Base-by-base conservation (phyloP, 2,888 invertebrate genomes). In the Eupithecia exiguata region DNA sequence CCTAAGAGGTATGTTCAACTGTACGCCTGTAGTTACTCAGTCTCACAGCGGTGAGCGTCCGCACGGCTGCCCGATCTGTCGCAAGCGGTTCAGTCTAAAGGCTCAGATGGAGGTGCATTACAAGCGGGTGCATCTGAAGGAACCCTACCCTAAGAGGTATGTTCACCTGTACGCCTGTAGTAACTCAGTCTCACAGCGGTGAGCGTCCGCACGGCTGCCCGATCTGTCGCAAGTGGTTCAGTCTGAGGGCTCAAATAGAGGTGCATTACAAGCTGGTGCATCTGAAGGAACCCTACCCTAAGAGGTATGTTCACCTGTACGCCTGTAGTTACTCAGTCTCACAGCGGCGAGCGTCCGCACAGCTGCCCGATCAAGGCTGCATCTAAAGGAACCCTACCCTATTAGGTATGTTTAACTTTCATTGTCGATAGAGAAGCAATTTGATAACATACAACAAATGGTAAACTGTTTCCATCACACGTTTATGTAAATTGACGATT, bases 41-140 rank as follows among this genome's bases (percentile, higher is more conserved):
- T 88, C 89, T 0, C 89, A 89, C 75, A 89, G 89, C 0, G 87
- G 85, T 3, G 89, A 88, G 38, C 88, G 88, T 40, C 86, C 87
- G 0, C 87, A 84, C 30, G 83, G 84, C 0, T 89, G 89, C 40
- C 82, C 84, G 1, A 74, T 86, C 0, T 89, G 89, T 70, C 88
- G 87, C 65, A 89, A 89, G 53, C 79, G 88, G 0, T 89, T 89
- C 79, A 89, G 87, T 0, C 89, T 89, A 69, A 84, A 82, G 66
- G 86, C 86, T 70, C 88, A 87, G 58, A 87, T 89, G 88, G 85
- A 84, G 72, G 81, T 89, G 6, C 89, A 89, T 65, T 86, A 87
- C 76, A 81, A 87, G 36, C 86, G 89, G 10, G 85, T 84, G 30
- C 89, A 89, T 67, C 82, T 89, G 4, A 88, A 89, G 71, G 86